These are phyloP conservation scores for Deilephila elpenor DNA, from an alignment of 2,888 invertebrate genomes.

Conservation along the genomic window DNA sequence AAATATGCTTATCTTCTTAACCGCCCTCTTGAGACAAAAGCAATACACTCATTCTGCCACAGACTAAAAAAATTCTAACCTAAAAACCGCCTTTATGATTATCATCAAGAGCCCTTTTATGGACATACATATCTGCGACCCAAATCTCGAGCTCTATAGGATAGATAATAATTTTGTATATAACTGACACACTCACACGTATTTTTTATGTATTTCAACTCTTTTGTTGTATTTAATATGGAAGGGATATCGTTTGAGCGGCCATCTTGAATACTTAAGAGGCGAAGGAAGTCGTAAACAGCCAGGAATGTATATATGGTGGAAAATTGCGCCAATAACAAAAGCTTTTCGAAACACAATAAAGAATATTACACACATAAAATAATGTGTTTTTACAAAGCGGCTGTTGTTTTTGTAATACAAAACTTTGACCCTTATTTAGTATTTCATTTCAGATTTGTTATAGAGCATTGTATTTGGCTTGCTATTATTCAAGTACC, in stretches of 20 bases:
- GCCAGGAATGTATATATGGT: slow-evolving; percentile 1
- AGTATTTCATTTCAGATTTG: too few relatives aligned
- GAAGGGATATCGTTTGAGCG: neutral
- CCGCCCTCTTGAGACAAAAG: neutral
- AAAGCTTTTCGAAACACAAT: too few relatives aligned
- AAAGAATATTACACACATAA: too few relatives aligned
- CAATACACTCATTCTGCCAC: neutral
- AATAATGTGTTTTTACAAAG: too few relatives aligned
- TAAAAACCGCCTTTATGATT: slow-evolving; percentile 10
- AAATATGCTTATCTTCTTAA: neutral
- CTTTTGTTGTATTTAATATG: slow-evolving; percentile 15
- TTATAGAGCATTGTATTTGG: too few relatives aligned
- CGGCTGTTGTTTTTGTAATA: too few relatives aligned
- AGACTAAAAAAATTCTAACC: slow-evolving; percentile 9
- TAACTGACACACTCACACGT: slow-evolving; percentile 1
- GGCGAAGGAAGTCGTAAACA: slow-evolving; percentile 17
- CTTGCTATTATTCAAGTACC: too few relatives aligned
- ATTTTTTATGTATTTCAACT: slow-evolving; percentile 8
- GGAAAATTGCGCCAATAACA: neutral
- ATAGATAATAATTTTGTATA: slow-evolving; percentile 4
- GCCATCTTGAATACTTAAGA: slow-evolving; percentile 17
- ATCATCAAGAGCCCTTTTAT: neutral
- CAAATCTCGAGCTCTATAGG: neutral
- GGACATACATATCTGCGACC: neutral
- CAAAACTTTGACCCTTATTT: too few relatives aligned